Base-by-base conservation (phyloP, 1,140 invertebrate species). In the Drosophila obscura region DNA sequence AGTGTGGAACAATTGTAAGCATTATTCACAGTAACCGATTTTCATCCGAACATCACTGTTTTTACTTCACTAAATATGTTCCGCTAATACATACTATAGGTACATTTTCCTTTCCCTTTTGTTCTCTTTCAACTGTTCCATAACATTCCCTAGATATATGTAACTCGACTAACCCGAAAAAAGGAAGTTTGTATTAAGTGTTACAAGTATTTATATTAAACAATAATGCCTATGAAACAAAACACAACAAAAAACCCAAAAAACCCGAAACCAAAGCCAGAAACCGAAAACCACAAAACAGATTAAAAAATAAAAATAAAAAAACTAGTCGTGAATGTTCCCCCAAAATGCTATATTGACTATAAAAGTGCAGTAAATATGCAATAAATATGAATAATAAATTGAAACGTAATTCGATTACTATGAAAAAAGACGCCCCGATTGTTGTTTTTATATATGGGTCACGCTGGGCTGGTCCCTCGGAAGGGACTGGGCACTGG, bases 371-470 rank as follows among this genome's bases (percentile, higher is more conserved):
- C 59, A 69, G 26, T 71, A 74, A 64, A 73, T 76, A 64, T 76
- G 77, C 77, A 79, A 66, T 80, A 74, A 79, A 57, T 73, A 73
- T 64, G 41, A 78, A 41, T 52, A 75, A 81, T 81, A 74, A 81
- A 81, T 71, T 71, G 65, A 59, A 72, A 63, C 66, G 65, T 58
- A 77, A 66, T 81, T 77, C 79, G 66, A 85, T 67, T 83, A 75
- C 59, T 51, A 62, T 69, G 56, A 51, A 78, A 81, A 62, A 66
- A 19, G 46, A 45, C 35, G 50, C 50, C 19, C 26, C n/a, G 31
- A 43, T 26, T n/a, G n/a, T 48, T 16, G 19, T 50, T 57, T 57
- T 56, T 57, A 76, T 11, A 71, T 57, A 48, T 76, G 76, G 67
- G 67, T 78, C 67, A 76, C 35, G 35, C 11, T 39, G 35, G 11